Evolutionary conservation across 2,113 vertebrate species (phyloP).

Genomic region (Sinosuthora webbiana): DNA sequence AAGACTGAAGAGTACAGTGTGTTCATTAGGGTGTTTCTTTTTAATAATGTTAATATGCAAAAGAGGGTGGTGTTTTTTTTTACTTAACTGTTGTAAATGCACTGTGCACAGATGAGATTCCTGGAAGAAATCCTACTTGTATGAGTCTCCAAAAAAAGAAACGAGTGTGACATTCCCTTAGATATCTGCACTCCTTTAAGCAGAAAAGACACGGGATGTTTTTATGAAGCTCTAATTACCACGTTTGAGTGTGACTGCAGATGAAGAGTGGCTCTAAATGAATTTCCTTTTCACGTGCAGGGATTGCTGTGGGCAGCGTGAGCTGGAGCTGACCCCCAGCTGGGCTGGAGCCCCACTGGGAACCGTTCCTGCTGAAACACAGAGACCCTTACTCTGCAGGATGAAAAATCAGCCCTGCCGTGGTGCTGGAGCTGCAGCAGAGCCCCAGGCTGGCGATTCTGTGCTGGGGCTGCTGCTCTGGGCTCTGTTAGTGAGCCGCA

Average conservation of each 20-base stretch:
- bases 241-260: background rate
- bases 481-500: fast-evolving
- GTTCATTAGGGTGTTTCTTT: background rate
- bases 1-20: background rate
- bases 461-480: background rate
- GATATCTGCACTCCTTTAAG: background rate
- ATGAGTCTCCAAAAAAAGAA: background rate
- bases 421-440: background rate
- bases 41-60: background rate
- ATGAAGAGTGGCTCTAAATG: background rate
- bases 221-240: background rate
- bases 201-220: background rate
- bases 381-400: fast-evolving
- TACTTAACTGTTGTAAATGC: background rate
- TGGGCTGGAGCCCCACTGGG: background rate
- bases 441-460: fast-evolving
- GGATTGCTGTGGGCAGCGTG: background rate
- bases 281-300: background rate
- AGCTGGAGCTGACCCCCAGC: background rate
- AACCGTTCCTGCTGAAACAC: fast-evolving
- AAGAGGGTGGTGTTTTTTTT: background rate
- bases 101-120: background rate
- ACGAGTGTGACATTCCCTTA: background rate
- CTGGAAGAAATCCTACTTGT: background rate
- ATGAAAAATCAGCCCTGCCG: fast-evolving